Percentiles rank a stretch among this genome's conserved stretches.
Conservation (phyloP, 2,113 vertebrate genomes). For the Charadrius vociferus region DNA sequence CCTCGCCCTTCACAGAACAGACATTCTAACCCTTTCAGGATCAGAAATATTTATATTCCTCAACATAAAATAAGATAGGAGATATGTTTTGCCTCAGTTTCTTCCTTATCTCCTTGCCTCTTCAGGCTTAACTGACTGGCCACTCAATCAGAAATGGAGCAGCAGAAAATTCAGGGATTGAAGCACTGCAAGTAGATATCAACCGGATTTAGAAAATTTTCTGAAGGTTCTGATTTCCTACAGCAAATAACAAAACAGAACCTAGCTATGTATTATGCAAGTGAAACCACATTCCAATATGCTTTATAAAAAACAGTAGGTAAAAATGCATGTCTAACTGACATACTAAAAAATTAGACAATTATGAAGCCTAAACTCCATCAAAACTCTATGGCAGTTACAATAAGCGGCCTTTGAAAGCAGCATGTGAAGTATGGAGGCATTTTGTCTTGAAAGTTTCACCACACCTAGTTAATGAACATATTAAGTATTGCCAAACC, state of each 20-base stretch:
- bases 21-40: not conserved
- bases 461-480: not conserved
- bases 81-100: not conserved
- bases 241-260: not conserved
- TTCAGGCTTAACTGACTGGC: not conserved
- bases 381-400: not conserved
- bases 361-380: not conserved
- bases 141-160: not conserved
- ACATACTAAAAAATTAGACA: not conserved
- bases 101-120: not conserved
- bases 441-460: not conserved
- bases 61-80: not conserved
- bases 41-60: not conserved
- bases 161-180: not conserved
- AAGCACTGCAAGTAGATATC: not conserved
- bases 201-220: not conserved
- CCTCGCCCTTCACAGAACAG: not conserved
- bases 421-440: not conserved
- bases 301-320: not conserved
- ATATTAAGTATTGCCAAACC: not conserved
- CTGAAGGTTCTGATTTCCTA: not conserved
- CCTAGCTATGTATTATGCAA: not conserved
- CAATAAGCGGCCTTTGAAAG: not conserved
- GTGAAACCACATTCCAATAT: not conserved
- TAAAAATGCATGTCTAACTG: not conserved